Base-by-base conservation (phyloP, 2,888 invertebrate genomes). In the Nipponacmea schrenckii region DNA sequence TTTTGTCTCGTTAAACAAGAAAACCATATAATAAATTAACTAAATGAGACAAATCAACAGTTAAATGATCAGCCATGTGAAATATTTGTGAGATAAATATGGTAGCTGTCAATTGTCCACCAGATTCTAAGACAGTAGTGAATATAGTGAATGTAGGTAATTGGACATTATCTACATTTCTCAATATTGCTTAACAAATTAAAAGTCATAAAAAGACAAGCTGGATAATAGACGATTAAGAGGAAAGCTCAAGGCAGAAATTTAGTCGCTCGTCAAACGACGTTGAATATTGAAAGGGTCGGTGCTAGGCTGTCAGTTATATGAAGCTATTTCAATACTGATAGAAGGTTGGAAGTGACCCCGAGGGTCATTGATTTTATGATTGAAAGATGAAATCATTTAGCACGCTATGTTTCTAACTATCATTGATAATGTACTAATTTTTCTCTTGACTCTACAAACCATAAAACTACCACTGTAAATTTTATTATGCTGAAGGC, bases 331-430 rank as follows among this genome's bases (percentile, higher is more conserved):
- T 56, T 56, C 56, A 24, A 20, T 24, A 56, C 56, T 56, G 56
- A 24, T 56, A 56, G 56, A 56, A 56, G 56, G 20, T 56, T 20
- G 56, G 20, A 24, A 56, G 56, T 56, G 56, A 56, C 56, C 56
- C 56, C 24, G 24, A 14, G 56, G 56, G 56, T 56, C 56, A 56
- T 56, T 56, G 56, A 56, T 56, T 56, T 56, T 56, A 56, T 56
- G 56, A 56, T 56, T 56, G 56, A 24, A 24, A 56, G 56, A 56
- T 56, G 56, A 56, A 56, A 56, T 56, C 56, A 56, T 56, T 56
- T 56, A 56, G 56, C 56, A 56, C 56, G 56, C 56, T 56, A 56
- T 56, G 56, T 56, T 56, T 56, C 56, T 24, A 56, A 56, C 56
- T 56, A 56, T 12, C 20, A 24, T 56, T 56, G 56, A 56, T 56